Base-by-base conservation (phyloP, 2,113 vertebrate species). In the Sturnira hondurensis region DNA sequence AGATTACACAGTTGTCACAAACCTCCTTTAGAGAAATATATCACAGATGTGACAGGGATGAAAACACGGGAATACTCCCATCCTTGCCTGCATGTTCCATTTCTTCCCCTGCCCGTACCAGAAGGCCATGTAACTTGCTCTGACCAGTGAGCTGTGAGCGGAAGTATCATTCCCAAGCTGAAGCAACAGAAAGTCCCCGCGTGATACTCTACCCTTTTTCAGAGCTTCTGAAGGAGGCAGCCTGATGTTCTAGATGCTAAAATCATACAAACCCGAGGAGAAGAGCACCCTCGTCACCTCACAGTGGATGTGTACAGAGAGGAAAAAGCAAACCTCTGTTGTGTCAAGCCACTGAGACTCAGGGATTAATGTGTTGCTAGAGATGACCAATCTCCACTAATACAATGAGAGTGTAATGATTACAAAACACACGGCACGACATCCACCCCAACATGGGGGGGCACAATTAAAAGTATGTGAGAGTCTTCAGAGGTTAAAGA, bases 231-330 rank as follows among this genome's bases (percentile, higher is more conserved):
- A 33, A 71, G 24, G 56, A 41, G 33, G 54, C 20, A 36, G 65
- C 50, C 65, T 50, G 14, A n/a, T 33, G 52, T 7, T 45, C 67
- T 26, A 31, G 33, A 67, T 3, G 13, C 52, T 28, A 13, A 83
- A 74, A 67, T 19, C 74, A 56, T 63, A 17, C 31, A 50, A 2
- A 20, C 13, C 61, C 14, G 1, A 7, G 47, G n/a, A 77, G 31
- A 19, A 17, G 1, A 43, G 24, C 20, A 17, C 58, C 5, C 16
- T 20, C 6, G 3, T 0, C 0, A 2, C 73, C n/a, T 50, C 24
- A 10, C n/a, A 45, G 56, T 9, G n/a, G 28, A n/a, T 2, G 0
- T 0, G 12, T 0, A 7, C 1, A 2, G 20, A 14, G n/a, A 63
- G 36, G 67, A 13, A 36, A 74, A 89, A 36, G 41, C 38, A 45